Evolutionary conservation across 2,797 vertebrate species (phyloP).

Genomic region (Eulemur albifrons): DNA sequence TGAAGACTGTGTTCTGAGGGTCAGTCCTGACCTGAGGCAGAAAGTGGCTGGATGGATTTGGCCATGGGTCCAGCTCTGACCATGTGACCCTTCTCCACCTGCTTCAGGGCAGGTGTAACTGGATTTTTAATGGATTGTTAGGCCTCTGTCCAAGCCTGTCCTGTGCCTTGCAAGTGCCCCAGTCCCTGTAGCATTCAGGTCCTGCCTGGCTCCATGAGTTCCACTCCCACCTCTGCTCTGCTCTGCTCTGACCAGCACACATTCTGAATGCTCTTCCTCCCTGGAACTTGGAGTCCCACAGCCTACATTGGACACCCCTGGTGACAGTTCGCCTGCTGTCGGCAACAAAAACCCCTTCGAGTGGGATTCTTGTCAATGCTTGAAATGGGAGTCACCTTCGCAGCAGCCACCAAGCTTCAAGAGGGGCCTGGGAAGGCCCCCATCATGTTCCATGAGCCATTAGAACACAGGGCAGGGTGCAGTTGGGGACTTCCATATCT

Average conservation of each 20-base stretch:
- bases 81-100: accelerated
- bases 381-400: background rate
- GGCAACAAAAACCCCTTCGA: background rate
- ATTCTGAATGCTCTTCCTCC: background rate
- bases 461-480: too few species aligned
- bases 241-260: background rate
- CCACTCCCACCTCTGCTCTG: background rate
- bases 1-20: background rate
- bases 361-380: background rate
- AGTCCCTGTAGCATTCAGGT: background rate
- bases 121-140: background rate
- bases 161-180: background rate
- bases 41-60: background rate
- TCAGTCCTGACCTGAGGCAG: background rate
- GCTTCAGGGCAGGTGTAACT: background rate
- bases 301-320: background rate
- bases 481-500: background rate
- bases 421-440: background rate
- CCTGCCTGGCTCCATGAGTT: background rate
- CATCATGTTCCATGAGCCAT: background rate
- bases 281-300: background rate
- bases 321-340: background rate
- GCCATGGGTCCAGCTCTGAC: background rate
- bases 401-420: background rate
- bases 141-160: background rate